Base-by-base conservation (phyloP, 2,888 invertebrate species). In the Ellobium chinense region DNA sequence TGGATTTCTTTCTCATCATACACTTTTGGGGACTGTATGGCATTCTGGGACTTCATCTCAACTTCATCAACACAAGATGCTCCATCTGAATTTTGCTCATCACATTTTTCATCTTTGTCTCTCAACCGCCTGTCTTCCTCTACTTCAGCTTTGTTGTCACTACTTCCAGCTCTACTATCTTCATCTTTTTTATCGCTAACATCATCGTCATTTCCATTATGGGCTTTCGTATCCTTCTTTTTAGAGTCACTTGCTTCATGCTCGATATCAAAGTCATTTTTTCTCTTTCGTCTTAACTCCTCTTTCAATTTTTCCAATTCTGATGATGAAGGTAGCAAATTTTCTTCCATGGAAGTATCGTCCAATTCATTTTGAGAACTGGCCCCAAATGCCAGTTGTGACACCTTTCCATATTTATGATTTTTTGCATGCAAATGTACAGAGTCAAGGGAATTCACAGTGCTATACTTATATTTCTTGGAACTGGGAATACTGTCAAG, bases 391-490 rank as follows among this genome's bases (percentile, higher is more conserved):
- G 21, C 18, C 31, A 54, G 39, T n/a, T n/a, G 18, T 2, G 36
- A 63, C 0, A 18, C 46, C 54, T 65, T 54, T 2, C 1, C 0
- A 4, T 60, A 36, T 18, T 2, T n/a, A 29, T 69, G 31, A 24
- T 60, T 58, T 36, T 54, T 66, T 12, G 24, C 27, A 27, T 29
- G 21, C 14, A 46, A 34, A 24, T 34, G n/a, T 24, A 63, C 46
- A 24, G 46, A 27, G 36, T 60, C 60, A 21, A 58, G 1, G 9
- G 68, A 36, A 24, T 21, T 77, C 24, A 54, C 18, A 7, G 37
- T 69, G 60, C 77, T 34, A 21, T 68, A 68, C 31, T 69, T 77
- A 31, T 77, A 68, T 58, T 69, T 68, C 31, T 60, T 77, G 7
- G 69, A 18, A 60, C 27, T 60, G n/a, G 24, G 9, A 56, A 27